phyloP scores from a whole-genome alignment of 2,888 invertebrate species.

The Diachrysia chrysitis region DNA sequence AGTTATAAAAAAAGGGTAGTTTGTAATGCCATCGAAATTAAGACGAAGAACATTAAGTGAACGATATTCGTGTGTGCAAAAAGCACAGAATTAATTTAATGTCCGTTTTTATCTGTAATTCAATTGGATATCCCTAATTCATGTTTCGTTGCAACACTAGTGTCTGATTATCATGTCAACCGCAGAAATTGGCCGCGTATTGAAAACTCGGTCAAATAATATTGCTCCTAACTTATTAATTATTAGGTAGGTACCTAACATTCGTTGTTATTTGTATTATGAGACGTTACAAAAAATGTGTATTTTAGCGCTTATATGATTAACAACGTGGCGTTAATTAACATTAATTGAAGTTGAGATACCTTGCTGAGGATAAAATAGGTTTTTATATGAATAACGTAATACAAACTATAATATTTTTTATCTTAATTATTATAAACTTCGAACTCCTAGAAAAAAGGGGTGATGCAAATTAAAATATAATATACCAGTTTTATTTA shows the following conservation, averaged over 20 bases:
- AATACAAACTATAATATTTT: slow-evolving; percentile 12
- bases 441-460: slow-evolving; percentile 6
- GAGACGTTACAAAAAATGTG: slow-evolving; percentile 4
- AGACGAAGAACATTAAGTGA: slow-evolving; percentile 47
- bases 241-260: neutral
- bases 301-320: slow-evolving; percentile 5
- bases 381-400: too few species aligned
- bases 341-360: slow-evolving; percentile 21
- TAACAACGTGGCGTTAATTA: slow-evolving; percentile 23
- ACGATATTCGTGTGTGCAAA: slow-evolving; percentile 45
- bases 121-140: slow-evolving; percentile 59
- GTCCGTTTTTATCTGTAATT: slow-evolving; percentile 56
- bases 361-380: slow-evolving; percentile 18
- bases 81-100: slow-evolving; percentile 53
- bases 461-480: neutral
- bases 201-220: slow-evolving; percentile 43
- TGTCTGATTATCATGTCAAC: slow-evolving; percentile 54
- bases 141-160: slow-evolving; percentile 55
- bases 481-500: neutral
- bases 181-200: slow-evolving; percentile 43
- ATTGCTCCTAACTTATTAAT: slow-evolving; percentile 13
- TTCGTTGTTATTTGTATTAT: neutral
- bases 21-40: slow-evolving; percentile 51
- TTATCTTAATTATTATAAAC: slow-evolving; percentile 1
- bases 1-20: slow-evolving; percentile 44